phyloP scores from a whole-genome alignment of 2,888 invertebrate species.

The Pammene aurita region DNA sequence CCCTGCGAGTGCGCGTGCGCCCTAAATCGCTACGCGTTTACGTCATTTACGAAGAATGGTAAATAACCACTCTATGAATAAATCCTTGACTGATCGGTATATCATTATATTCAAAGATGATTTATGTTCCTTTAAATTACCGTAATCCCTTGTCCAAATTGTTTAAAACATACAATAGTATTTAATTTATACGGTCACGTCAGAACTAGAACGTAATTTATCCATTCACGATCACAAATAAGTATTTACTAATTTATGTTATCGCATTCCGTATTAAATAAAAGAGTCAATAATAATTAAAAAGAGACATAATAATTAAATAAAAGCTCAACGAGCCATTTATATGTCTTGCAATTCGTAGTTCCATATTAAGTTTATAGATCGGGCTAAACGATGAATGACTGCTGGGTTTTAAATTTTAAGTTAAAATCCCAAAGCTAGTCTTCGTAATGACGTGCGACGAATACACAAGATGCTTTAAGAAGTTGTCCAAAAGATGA shows the following conservation, averaged over 20 bases:
- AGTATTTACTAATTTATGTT: too few relatives aligned
- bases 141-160: not conserved
- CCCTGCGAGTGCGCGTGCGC: conserved; percentile 47
- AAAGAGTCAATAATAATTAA: too few relatives aligned
- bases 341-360: not conserved
- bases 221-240: too few relatives aligned
- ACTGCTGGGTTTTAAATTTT: conserved; percentile 26
- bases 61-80: conserved; percentile 30
- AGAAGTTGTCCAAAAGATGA: conserved; percentile 42
- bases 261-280: too few relatives aligned
- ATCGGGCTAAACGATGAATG: not conserved
- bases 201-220: too few relatives aligned
- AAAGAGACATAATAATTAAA: too few relatives aligned
- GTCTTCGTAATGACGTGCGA: conserved; percentile 38
- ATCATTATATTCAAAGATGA: conserved; percentile 9
- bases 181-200: not conserved
- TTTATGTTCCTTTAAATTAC: not conserved
- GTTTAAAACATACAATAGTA: not conserved
- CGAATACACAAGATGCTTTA: conserved; percentile 41
- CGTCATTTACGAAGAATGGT: conserved; percentile 50
- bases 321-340: too few relatives aligned
- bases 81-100: conserved; percentile 11
- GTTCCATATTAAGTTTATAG: not conserved
- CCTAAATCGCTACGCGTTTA: conserved; percentile 59
- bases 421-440: conserved; percentile 32